Conservation (phyloP, 2,113 vertebrate genomes). For the Gallinago paraguaiae region DNA sequence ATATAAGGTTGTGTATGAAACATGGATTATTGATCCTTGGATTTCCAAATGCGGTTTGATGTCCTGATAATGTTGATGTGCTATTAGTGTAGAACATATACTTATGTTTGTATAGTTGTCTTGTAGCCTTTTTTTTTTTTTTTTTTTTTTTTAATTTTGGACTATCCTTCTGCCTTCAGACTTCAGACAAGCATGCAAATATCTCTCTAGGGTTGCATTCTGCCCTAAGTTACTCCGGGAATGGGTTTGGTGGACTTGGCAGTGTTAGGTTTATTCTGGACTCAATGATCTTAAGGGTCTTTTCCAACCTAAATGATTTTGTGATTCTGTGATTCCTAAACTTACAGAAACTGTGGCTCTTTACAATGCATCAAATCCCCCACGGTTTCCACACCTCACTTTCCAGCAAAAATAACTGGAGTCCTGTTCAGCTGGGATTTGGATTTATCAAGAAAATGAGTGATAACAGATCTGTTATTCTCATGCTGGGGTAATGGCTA, state of each 20-base stretch:
- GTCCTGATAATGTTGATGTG: background rate
- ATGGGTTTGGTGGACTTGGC: background rate
- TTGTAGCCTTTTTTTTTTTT: too few relatives aligned
- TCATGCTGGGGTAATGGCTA: background rate
- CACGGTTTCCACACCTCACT: background rate
- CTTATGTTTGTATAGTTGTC: background rate
- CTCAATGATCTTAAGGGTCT: background rate
- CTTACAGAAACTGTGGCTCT: background rate
- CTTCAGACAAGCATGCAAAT: background rate
- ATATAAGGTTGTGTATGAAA: background rate
- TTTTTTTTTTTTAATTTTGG: too few relatives aligned
- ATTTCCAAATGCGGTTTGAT: background rate
- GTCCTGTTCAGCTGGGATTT: background rate
- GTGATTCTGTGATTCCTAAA: background rate
- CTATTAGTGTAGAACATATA: background rate
- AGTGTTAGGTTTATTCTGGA: background rate
- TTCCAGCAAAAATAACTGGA: background rate
- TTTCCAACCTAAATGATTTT: background rate
- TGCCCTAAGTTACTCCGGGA: background rate
- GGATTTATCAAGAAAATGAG: background rate
- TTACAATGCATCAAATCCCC: background rate
- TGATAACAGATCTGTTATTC: background rate
- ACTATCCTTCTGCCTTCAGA: background rate
- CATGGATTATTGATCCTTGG: background rate
- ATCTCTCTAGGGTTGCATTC: background rate